phyloP scores from a whole-genome alignment of 2,797 vertebrate genomes.

The Pagetopsis macropterus region DNA sequence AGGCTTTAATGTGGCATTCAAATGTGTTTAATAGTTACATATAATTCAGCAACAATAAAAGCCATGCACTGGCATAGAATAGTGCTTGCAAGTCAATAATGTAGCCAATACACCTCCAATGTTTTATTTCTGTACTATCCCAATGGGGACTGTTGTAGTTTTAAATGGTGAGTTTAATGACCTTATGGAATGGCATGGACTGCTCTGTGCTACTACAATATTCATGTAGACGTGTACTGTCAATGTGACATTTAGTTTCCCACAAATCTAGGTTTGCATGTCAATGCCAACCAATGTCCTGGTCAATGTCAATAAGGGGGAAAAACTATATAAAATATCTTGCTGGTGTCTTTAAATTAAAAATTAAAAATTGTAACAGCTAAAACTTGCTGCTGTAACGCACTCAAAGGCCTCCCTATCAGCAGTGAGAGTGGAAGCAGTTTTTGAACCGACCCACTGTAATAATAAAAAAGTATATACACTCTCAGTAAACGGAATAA shows the following conservation, averaged over 20 bases:
- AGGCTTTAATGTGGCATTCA: neutral
- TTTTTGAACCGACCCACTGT: slow-evolving; percentile 35
- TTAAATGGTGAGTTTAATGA: slow-evolving; percentile 66
- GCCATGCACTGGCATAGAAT: slow-evolving; percentile 28
- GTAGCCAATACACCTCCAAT: slow-evolving; percentile 25
- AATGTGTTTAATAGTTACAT: neutral
- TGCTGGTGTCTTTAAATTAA: neutral
- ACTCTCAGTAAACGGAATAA: slow-evolving; percentile 76
- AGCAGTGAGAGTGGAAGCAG: slow-evolving; percentile 42
- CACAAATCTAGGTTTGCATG: neutral
- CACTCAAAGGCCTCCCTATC: slow-evolving; percentile 34
- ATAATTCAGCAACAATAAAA: slow-evolving; percentile 28
- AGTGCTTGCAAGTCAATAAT: slow-evolving; percentile 47
- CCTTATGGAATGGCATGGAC: slow-evolving; percentile 32
- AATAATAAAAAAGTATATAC: slow-evolving; percentile 73
- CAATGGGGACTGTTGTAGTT: slow-evolving; percentile 39
- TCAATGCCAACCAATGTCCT: neutral
- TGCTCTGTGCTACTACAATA: neutral
- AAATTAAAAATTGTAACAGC: neutral
- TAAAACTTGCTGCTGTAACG: slow-evolving; percentile 12
- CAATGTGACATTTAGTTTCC: neutral
- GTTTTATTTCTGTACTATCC: slow-evolving; percentile 37
- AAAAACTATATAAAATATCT: slow-evolving; percentile 27
- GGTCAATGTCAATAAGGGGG: neutral
- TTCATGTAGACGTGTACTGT: neutral